Percentiles rank a stretch among this genome's conserved stretches.
Evolutionary conservation across 2,888 invertebrate genomes (phyloP).

Genomic region (Melanargia galathea): DNA sequence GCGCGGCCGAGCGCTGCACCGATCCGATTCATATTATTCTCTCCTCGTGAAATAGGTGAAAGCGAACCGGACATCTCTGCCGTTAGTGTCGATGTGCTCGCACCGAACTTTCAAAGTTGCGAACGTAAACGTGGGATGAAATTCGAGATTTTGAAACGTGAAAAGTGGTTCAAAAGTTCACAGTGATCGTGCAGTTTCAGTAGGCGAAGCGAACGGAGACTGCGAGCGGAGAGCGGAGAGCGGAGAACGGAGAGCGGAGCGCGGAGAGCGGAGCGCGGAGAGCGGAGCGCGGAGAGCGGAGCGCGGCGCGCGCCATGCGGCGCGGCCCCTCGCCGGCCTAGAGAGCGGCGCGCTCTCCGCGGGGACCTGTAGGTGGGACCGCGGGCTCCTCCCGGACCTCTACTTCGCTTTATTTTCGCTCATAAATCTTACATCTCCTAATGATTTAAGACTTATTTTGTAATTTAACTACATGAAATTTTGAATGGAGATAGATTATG

Average conservation of each 20-base stretch:
- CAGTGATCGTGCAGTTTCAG: neutral
- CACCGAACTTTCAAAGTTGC: neutral
- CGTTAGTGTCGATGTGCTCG: neutral
- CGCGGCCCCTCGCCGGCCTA: neutral
- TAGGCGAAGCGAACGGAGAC: too few relatives aligned
- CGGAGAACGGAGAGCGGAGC: too few relatives aligned
- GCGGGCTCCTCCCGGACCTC: neutral
- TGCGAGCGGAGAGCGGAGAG: too few relatives aligned
- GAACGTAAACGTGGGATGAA: neutral
- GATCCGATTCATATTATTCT: neutral
- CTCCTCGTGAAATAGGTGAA: neutral
- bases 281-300: neutral
- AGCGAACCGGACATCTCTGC: neutral
- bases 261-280: neutral
- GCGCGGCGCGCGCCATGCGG: neutral
- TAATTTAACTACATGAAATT: too few relatives aligned
- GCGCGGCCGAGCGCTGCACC: neutral
- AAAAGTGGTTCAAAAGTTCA: neutral
- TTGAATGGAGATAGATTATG: too few relatives aligned
- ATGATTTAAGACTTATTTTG: too few relatives aligned
- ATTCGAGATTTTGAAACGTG: neutral
- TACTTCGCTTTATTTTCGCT: too few relatives aligned
- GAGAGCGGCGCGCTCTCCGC: neutral
- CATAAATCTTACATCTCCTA: too few relatives aligned
- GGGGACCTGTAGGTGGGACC: slow-evolving; percentile 2